A percentile compares a stretch with the other conserved stretches of the same genome.
phyloP scores from a whole-genome alignment of 2,797 vertebrate species.

The Pangasius macronema region DNA sequence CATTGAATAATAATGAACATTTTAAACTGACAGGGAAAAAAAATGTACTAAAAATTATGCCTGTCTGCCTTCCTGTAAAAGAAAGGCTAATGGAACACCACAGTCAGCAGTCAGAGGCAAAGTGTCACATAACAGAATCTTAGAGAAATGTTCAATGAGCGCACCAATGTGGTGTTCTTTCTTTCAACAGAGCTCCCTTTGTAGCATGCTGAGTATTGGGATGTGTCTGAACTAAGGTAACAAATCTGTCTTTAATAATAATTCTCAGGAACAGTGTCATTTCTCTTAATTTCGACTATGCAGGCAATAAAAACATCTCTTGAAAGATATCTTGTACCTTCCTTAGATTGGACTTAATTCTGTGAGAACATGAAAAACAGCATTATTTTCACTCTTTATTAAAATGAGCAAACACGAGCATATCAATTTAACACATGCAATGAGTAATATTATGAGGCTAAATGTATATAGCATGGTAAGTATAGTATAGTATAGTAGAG shows the following conservation, averaged over 20 bases:
- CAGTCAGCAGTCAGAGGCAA: slow-evolving; percentile 7
- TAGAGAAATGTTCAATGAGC: slow-evolving; percentile 17
- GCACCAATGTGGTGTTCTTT: background rate
- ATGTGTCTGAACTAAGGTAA: slow-evolving; percentile 67
- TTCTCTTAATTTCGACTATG: slow-evolving; percentile 75
- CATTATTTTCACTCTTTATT: background rate
- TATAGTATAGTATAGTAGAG: background rate
- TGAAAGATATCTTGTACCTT: slow-evolving; percentile 49
- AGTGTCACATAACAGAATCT: slow-evolving; percentile 18
- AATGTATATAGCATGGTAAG: background rate
- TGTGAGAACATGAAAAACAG: background rate
- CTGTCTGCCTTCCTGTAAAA: slow-evolving; percentile 28
- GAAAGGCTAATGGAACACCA: slow-evolving; percentile 35
- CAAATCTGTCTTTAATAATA: slow-evolving; percentile 72
- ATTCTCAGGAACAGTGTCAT: slow-evolving; percentile 75
- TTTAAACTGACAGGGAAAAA: slow-evolving; percentile 34
- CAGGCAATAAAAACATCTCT: slow-evolving; percentile 58
- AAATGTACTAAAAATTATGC: slow-evolving; percentile 28
- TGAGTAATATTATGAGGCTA: background rate
- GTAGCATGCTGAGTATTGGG: slow-evolving; percentile 66
- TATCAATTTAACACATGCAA: background rate
- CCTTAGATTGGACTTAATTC: background rate
- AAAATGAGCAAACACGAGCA: background rate
- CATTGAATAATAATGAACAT: slow-evolving; percentile 26
- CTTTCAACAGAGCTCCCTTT: background rate